Percentiles rank a stretch among this genome's conserved stretches.
These are phyloP conservation scores for Ceraclea dissimilis DNA, from an alignment of 2,888 invertebrate genomes.

Conservation along the genomic window DNA sequence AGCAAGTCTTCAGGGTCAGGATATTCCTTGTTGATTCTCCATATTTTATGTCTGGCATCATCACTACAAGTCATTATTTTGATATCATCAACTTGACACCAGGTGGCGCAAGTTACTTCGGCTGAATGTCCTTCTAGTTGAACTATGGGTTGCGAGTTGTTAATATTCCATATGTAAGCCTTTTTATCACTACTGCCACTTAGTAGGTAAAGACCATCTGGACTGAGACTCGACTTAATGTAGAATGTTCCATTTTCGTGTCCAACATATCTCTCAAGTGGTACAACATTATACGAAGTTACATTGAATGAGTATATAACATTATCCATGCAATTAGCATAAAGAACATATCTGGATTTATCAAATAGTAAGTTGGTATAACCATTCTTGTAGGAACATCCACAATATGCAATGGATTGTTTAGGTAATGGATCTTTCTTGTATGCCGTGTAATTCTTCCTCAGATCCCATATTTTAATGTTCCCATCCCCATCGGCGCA, in stretches of 20 bases:
- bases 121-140: slow-evolving; percentile 68
- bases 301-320: slow-evolving; percentile 81
- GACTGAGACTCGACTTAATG: slow-evolving; percentile 74
- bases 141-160: slow-evolving; percentile 57
- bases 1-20: slow-evolving; percentile 34
- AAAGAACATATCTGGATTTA: slow-evolving; percentile 58
- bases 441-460: slow-evolving; percentile 67
- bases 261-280: slow-evolving; percentile 60
- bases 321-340: slow-evolving; percentile 83
- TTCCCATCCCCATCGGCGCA: slow-evolving; percentile 82
- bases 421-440: slow-evolving; percentile 65
- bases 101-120: slow-evolving; percentile 83
- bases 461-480: slow-evolving; percentile 82
- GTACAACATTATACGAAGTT: slow-evolving; percentile 56
- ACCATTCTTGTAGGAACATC: slow-evolving; percentile 59
- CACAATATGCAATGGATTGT: slow-evolving; percentile 64
- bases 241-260: slow-evolving; percentile 77
- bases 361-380: slow-evolving; percentile 74
- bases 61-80: slow-evolving; percentile 77
- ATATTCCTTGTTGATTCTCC: slow-evolving; percentile 56
- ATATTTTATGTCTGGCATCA: slow-evolving; percentile 70
- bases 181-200: slow-evolving; percentile 84
- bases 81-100: slow-evolving; percentile 55
- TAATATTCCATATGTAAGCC: slow-evolving; percentile 80
- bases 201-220: slow-evolving; percentile 71